Evolutionary conservation across 2,797 vertebrate genomes (phyloP).

Genomic region (Bovichtus variegatus): DNA sequence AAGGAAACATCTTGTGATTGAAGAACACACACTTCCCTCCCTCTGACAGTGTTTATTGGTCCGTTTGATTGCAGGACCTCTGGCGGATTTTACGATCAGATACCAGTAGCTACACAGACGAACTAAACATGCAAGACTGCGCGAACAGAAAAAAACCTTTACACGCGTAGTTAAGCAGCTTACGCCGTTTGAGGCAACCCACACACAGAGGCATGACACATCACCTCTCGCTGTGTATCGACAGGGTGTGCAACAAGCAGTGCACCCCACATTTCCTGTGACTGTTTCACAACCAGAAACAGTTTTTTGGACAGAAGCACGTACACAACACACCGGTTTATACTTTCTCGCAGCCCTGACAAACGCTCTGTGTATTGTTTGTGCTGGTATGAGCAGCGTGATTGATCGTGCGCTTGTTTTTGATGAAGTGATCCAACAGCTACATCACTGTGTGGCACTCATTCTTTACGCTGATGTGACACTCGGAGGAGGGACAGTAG

Average conservation of each 20-base stretch:
- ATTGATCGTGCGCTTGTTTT: slow-evolving; percentile 7
- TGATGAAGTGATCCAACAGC: slow-evolving; percentile 44
- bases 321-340: neutral
- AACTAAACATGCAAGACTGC: slow-evolving; percentile 37
- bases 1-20: slow-evolving; percentile 46
- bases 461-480: slow-evolving; percentile 20
- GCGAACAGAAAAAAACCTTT: neutral
- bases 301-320: slow-evolving; percentile 3
- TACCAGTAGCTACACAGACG: slow-evolving; percentile 29
- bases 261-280: slow-evolving; percentile 58
- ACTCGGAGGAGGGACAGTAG: neutral
- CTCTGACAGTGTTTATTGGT: slow-evolving; percentile 37
- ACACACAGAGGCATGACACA: slow-evolving; percentile 50
- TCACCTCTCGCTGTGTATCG: slow-evolving; percentile 37
- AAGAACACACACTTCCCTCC: slow-evolving; percentile 29
- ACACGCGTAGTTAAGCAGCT: slow-evolving; percentile 44
- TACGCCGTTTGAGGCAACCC: slow-evolving; percentile 40
- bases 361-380: slow-evolving; percentile 23
- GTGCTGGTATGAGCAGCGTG: neutral
- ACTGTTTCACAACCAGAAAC: slow-evolving; percentile 50
- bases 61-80: slow-evolving; percentile 45
- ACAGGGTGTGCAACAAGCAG: slow-evolving; percentile 15
- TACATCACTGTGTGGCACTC: slow-evolving; percentile 20
- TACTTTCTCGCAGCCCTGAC: neutral
- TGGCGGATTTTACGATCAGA: slow-evolving; percentile 48